Conservation (phyloP, 2,888 invertebrate species). For the Pseudolycoriella hygida region DNA sequence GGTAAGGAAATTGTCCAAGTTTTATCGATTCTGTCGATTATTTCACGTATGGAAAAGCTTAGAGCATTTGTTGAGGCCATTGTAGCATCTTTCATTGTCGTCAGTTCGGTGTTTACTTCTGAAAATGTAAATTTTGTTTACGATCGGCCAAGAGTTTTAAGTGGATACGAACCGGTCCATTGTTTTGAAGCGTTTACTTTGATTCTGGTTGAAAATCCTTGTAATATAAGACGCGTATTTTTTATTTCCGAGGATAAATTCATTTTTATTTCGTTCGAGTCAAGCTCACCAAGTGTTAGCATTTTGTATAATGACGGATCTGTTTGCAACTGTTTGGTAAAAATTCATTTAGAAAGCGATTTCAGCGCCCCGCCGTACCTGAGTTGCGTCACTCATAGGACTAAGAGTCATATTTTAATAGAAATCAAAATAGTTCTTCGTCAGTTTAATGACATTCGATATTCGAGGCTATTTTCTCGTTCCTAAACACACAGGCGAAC, state of each 20-base stretch:
- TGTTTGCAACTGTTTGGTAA: constrained; percentile 24
- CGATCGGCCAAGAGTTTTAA: too few relatives aligned
- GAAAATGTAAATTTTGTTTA: too few relatives aligned
- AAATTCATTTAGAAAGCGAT: background rate
- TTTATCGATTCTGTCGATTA: constrained; percentile 22
- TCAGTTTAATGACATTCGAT: too few relatives aligned
- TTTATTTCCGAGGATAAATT: constrained; percentile 28
- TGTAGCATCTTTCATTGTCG: constrained; percentile 21
- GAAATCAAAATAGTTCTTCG: too few relatives aligned
- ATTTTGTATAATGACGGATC: constrained; percentile 28
- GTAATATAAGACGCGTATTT: constrained; percentile 27
- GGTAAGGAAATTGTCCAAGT: constrained; percentile 23
- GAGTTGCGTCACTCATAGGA: too few relatives aligned
- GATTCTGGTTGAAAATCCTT: constrained; percentile 28
- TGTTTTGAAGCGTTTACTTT: constrained; percentile 26
- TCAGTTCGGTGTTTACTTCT: background rate
- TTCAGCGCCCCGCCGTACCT: too few relatives aligned
- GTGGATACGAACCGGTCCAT: constrained; percentile 26
- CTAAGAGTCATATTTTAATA: too few relatives aligned
- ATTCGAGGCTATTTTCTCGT: too few relatives aligned
- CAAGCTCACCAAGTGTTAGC: constrained; percentile 29
- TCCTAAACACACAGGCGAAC: too few relatives aligned
- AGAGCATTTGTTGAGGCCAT: constrained; percentile 26
- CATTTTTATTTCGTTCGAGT: constrained; percentile 26
- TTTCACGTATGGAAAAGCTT: constrained; percentile 21